These are phyloP conservation scores for Oryzaephilus surinamensis DNA, from an alignment of 1,140 invertebrate genomes.

Conservation along the genomic window DNA sequence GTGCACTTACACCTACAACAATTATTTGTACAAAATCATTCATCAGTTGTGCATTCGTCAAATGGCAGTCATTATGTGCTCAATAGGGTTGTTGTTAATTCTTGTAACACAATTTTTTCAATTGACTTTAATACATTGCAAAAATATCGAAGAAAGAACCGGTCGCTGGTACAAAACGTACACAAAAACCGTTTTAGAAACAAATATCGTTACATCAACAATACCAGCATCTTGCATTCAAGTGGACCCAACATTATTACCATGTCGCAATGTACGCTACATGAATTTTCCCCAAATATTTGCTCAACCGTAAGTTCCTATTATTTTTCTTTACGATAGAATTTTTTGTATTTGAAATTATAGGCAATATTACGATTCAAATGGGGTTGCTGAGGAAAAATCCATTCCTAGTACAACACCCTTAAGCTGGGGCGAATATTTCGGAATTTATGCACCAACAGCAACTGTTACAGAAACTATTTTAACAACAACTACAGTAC, in stretches of 20 bases:
- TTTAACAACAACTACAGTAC: constrained; percentile 23
- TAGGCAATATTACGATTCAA: neutral
- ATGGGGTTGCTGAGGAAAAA: constrained; percentile 1
- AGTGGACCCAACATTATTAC: constrained; percentile 25
- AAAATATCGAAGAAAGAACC: no score
- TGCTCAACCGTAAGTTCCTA: constrained; percentile 11
- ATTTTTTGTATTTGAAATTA: neutral
- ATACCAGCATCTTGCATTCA: constrained; percentile 30
- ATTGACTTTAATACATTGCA: no score
- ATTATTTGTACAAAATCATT: no score
- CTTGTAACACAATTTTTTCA: no score
- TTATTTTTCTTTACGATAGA: neutral
- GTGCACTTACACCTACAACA: no score
- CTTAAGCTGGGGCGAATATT: constrained; percentile 30
- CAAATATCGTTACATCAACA: constrained; percentile 19
- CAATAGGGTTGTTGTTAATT: no score
- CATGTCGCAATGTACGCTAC: constrained; percentile 27
- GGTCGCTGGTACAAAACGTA: no score
- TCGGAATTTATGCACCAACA: constrained; percentile 27
- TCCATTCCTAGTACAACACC: constrained; percentile 13
- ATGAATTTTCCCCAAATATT: constrained; percentile 24
- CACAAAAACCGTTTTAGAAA: constrained; percentile 21
- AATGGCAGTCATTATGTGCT: no score
- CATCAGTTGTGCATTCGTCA: no score
- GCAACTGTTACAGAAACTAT: constrained; percentile 24